Conservation (phyloP, 2,113 vertebrate genomes). For the Anolis sagrei region DNA sequence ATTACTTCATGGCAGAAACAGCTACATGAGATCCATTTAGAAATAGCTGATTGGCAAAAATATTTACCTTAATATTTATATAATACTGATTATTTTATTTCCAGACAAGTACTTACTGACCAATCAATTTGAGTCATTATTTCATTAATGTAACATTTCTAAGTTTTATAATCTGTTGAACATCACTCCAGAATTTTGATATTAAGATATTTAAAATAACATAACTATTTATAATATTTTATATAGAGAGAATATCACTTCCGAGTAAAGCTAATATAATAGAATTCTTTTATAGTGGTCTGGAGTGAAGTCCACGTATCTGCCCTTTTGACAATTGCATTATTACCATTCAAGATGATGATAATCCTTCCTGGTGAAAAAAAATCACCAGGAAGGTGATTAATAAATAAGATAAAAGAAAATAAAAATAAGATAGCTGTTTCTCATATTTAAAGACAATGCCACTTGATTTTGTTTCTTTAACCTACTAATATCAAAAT, state of each 20-base stretch:
- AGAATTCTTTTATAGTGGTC: background rate
- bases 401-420: no score
- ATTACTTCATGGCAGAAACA: background rate
- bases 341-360: background rate
- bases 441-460: background rate
- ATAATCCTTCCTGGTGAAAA: constrained; percentile 18
- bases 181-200: no score
- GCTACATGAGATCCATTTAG: background rate
- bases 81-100: no score
- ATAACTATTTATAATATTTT: background rate
- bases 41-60: background rate
- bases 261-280: background rate
- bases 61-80: no score
- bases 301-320: background rate
- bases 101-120: no score
- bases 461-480: constrained; percentile 31
- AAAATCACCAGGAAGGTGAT: no score
- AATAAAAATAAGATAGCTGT: background rate
- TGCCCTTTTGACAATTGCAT: background rate
- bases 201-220: no score
- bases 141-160: no score
- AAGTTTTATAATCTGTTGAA: no score
- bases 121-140: no score
- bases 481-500: constrained; percentile 37
- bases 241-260: background rate